Base-by-base conservation (phyloP, 2,888 invertebrate species). In the Ichneumoninae sp. region DNA sequence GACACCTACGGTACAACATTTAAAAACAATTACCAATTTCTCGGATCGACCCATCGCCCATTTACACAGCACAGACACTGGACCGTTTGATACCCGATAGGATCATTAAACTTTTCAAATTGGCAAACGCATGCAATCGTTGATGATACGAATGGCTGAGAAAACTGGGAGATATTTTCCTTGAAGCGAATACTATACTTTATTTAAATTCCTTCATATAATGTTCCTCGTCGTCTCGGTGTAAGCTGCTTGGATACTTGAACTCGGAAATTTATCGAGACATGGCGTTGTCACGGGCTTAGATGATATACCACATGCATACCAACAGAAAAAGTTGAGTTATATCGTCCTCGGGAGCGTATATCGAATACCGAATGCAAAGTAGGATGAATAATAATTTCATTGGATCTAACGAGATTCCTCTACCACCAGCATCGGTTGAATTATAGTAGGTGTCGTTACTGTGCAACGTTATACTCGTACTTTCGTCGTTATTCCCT, bases 361-460 rank as follows among this genome's bases (percentile, higher is more conserved):
- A 57, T 60, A 36, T 47, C 73, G 80, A 73, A 80, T 73, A 81
- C 74, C 60, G 75, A 81, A 81, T 69, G 47, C 69, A 60, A 60
- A 54, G 16, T 10, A 36, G 52, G 52, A 69, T 75, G 75, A 60
- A 63, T 74, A 60, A 63, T 75, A 70, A 81, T 69, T 81, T 33
- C 60, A 57, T 66, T 10, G 69, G 75, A 36, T 75, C 33, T 60
- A 69, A 81, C 69, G 69, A 81, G 81, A 81, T 81, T 75, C 69
- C 40, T 52, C 50, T 81, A 50, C 44, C 57, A 19, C 44, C 47
- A 44, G 44, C 30, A 65, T 36, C 30, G n/a, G 33, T 33, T 70
- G 65, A 79, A 40, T 71, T 65, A 63, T 54, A 54, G 54, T 40
- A 26, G 77, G 52, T n/a, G 30, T 40, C 19, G 26, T 44, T 19